Evolutionary conservation across 37 sponge, comb jelly and placozoan genomes (phyloP).

Genomic region (Geodia barretti): DNA sequence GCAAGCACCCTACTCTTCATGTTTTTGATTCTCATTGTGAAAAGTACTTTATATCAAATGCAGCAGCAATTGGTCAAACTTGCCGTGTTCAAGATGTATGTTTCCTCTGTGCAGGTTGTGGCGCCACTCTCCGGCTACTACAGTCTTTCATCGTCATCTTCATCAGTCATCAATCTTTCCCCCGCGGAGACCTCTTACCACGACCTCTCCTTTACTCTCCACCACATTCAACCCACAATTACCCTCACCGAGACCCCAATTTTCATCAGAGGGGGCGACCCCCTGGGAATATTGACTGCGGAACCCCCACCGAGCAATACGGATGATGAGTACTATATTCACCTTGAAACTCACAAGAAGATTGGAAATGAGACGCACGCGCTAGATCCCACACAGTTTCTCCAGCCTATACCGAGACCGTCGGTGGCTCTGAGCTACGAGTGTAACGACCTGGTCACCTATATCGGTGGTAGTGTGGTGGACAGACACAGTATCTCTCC

Average conservation of each 20-base stretch:
- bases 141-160: background rate
- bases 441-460: conserved; percentile 65
- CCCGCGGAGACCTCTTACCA: conserved; percentile 61
- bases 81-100: too few relatives aligned
- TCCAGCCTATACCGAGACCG: conserved; percentile 53
- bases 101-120: conserved; percentile 37
- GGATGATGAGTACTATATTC: conserved; percentile 30
- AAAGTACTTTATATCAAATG: background rate
- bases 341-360: conserved; percentile 53
- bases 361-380: conserved; percentile 8
- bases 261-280: background rate
- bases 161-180: conserved; percentile 26
- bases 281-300: background rate
- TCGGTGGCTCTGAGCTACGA: conserved; percentile 30
- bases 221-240: conserved; percentile 47
- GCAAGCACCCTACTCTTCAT: too few relatives aligned
- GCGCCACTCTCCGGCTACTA: conserved; percentile 67
- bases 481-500: conserved; percentile 22
- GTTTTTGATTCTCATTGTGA: too few relatives aligned
- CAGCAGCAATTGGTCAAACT: too few relatives aligned
- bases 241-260: background rate
- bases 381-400: conserved; percentile 75
- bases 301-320: background rate
- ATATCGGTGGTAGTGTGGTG: conserved; percentile 64
- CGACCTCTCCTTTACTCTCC: conserved; percentile 48